These are phyloP conservation scores for Harmothoe impar DNA, from an alignment of 2,888 invertebrate species.

Conservation along the genomic window DNA sequence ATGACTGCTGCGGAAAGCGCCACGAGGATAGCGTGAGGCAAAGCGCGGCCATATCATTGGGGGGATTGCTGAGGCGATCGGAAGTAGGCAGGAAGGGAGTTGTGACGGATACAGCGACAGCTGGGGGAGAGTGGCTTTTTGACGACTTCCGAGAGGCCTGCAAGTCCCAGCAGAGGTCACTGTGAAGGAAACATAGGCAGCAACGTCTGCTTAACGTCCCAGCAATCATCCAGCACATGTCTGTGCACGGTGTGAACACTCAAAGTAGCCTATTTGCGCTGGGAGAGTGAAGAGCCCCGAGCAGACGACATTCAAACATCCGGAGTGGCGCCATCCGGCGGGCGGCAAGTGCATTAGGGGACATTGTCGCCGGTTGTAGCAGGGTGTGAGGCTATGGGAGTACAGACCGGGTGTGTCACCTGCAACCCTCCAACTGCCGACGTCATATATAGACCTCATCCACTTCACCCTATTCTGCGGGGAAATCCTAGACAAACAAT, in stretches of 20 bases:
- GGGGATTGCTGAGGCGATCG: background rate
- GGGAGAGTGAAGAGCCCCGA: background rate
- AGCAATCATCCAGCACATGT: background rate
- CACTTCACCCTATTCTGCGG: too few relatives aligned
- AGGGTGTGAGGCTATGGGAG: too few relatives aligned
- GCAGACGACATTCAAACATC: conserved; percentile 31
- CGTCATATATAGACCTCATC: too few relatives aligned
- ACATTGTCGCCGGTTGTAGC: background rate
- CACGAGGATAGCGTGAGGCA: background rate
- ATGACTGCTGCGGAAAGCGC: background rate
- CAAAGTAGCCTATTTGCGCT: background rate
- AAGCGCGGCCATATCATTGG: background rate
- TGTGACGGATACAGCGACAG: background rate
- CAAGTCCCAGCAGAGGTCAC: background rate
- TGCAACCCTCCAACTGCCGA: too few relatives aligned
- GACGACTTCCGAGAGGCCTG: background rate
- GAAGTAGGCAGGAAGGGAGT: background rate
- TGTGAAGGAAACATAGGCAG: background rate
- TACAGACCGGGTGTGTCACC: too few relatives aligned
- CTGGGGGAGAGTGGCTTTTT: background rate
- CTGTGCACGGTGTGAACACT: background rate
- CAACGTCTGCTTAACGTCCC: background rate
- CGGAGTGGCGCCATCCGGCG: background rate
- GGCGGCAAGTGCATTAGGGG: background rate
- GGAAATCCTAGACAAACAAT: too few relatives aligned